phyloP scores from a whole-genome alignment of 2,113 vertebrate species.

The Laterallus jamaicensis region DNA sequence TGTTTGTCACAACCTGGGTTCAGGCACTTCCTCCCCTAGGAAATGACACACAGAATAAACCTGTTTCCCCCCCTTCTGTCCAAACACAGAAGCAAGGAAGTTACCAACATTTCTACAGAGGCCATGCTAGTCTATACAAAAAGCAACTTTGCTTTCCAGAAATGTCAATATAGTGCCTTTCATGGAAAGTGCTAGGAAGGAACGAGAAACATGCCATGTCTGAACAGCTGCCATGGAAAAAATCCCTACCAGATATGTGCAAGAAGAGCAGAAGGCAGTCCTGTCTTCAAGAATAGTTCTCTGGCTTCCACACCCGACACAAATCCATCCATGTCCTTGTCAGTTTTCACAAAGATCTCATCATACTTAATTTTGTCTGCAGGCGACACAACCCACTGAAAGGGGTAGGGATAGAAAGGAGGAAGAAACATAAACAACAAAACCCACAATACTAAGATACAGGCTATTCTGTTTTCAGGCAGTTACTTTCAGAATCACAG shows the following conservation, averaged over 20 bases:
- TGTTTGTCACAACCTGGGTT: neutral
- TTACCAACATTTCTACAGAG: neutral
- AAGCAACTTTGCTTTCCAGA: neutral
- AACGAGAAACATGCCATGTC: neutral
- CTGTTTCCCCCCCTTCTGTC: neutral
- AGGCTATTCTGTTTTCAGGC: neutral
- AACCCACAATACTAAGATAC: neutral
- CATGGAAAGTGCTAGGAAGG: neutral
- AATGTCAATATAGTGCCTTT: neutral
- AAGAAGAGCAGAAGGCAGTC: conserved; percentile 88
- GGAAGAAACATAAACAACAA: neutral
- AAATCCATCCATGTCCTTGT: conserved; percentile 94
- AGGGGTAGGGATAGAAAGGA: neutral
- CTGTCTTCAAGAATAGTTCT: conserved; percentile 96
- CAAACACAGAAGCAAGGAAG: neutral
- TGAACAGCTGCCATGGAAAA: neutral
- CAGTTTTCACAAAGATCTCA: conserved; percentile 93
- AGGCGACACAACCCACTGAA: conserved; percentile 92
- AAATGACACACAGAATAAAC: neutral
- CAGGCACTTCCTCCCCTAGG: neutral
- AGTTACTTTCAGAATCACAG: neutral
- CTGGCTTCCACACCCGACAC: conserved; percentile 94
- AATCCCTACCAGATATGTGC: conserved; percentile 92
- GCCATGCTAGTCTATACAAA: neutral
- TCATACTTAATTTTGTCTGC: conserved; percentile 94